Conservation (phyloP, 2,113 vertebrate genomes). For the Oenanthe melanoleuca region DNA sequence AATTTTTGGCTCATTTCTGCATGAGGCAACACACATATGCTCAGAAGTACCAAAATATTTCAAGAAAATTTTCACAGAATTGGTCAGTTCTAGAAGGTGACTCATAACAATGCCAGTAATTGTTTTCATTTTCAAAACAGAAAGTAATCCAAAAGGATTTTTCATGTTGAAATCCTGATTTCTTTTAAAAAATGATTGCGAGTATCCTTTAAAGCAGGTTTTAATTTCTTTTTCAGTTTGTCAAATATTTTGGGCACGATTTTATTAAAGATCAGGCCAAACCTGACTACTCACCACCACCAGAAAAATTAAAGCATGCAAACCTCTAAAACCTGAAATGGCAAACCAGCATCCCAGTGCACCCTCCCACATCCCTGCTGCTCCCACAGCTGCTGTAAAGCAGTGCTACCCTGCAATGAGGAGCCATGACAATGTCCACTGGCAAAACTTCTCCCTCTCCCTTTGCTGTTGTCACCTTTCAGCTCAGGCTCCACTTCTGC, state of each 20-base stretch:
- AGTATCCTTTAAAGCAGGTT: not conserved
- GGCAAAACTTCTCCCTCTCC: not conserved
- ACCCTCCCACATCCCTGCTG: not conserved
- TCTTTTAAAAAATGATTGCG: not conserved
- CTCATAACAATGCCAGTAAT: not conserved
- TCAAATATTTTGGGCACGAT: not conserved
- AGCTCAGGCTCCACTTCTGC: not conserved
- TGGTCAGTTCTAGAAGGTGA: not conserved
- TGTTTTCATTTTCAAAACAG: not conserved
- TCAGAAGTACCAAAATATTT: not conserved
- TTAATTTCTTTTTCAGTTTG: not conserved
- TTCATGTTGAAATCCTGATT: not conserved
- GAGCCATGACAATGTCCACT: fast-evolving
- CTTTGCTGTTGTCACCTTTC: not conserved
- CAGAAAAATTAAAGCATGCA: not conserved
- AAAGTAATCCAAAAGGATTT: not conserved
- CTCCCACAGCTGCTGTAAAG: not conserved
- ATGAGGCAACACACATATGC: not conserved
- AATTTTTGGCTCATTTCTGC: not conserved
- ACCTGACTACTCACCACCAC: not conserved
- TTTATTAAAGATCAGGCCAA: not conserved
- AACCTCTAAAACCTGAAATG: not conserved
- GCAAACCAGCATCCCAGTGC: not conserved
- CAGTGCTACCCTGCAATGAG: fast-evolving
- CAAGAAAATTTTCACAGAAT: not conserved